These are phyloP conservation scores for Thoracochromis brauschi DNA, from an alignment of 2,113 vertebrate genomes.

Conservation along the genomic window DNA sequence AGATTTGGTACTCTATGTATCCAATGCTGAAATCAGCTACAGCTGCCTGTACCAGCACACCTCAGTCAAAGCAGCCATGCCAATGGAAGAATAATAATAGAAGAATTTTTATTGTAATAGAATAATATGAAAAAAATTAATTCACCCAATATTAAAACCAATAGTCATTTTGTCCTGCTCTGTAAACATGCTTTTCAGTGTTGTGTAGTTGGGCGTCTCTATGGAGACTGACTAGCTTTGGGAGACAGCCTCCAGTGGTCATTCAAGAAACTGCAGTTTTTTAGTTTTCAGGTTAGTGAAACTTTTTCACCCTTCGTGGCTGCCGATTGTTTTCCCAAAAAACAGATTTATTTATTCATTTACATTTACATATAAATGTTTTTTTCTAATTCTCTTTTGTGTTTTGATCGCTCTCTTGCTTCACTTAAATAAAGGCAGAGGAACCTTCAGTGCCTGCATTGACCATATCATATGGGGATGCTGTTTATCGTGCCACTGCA, in stretches of 20 bases:
- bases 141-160: neutral
- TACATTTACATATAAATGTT: neutral
- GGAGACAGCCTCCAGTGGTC: neutral
- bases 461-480: neutral
- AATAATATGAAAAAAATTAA: neutral
- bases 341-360: neutral
- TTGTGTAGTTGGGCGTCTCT: neutral
- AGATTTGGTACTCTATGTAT: neutral
- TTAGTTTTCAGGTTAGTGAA: neutral
- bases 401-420: neutral
- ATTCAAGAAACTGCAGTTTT: neutral
- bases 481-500: neutral
- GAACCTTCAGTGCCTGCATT: neutral
- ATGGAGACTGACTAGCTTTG: neutral
- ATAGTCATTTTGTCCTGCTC: neutral
- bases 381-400: neutral
- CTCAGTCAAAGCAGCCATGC: neutral
- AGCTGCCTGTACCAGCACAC: neutral
- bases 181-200: neutral
- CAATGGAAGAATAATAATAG: neutral
- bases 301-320: neutral
- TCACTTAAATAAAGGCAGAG: neutral
- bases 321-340: neutral
- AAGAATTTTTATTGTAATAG: neutral
- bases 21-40: neutral